phyloP scores from a whole-genome alignment of 2,888 invertebrate species.

The Blomia tropicalis region DNA sequence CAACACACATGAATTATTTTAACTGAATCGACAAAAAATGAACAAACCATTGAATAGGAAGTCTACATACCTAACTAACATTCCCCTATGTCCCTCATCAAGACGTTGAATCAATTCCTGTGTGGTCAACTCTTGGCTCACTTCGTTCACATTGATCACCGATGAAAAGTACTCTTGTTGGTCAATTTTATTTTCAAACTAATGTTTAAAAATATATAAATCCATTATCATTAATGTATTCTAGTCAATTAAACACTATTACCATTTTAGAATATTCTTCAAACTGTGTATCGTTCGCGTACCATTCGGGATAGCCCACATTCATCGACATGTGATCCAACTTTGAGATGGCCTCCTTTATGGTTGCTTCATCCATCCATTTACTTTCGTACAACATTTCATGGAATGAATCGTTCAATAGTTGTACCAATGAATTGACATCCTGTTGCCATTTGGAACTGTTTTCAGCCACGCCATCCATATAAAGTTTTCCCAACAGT shows the following conservation, averaged over 20 bases:
- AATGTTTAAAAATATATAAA: constrained; percentile 2
- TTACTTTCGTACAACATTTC: constrained; percentile 34
- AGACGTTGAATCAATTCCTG: neutral
- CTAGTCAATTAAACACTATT: constrained; percentile 21
- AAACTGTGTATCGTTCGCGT: constrained; percentile 34
- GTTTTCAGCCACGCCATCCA: neutral
- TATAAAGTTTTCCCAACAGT: constrained; percentile 22
- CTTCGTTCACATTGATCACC: neutral
- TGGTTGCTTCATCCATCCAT: constrained; percentile 40
- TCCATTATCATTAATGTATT: neutral
- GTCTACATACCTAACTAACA: neutral
- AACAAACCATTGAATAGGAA: neutral
- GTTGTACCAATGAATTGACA: constrained; percentile 33
- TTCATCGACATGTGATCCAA: constrained; percentile 38
- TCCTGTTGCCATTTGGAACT: constrained; percentile 10
- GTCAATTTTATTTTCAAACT: constrained; percentile 14
- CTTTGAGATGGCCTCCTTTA: constrained; percentile 39
- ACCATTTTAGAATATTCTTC: constrained; percentile 35
- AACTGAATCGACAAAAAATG: neutral
- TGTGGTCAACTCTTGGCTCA: neutral
- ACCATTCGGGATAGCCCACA: constrained; percentile 40
- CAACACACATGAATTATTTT: constrained; percentile 12
- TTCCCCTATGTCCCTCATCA: neutral
- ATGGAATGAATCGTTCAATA: constrained; percentile 35
- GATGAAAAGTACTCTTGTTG: constrained; percentile 3